phyloP scores from a whole-genome alignment of 1,140 invertebrate genomes.

The Drosophila subpulchrella region DNA sequence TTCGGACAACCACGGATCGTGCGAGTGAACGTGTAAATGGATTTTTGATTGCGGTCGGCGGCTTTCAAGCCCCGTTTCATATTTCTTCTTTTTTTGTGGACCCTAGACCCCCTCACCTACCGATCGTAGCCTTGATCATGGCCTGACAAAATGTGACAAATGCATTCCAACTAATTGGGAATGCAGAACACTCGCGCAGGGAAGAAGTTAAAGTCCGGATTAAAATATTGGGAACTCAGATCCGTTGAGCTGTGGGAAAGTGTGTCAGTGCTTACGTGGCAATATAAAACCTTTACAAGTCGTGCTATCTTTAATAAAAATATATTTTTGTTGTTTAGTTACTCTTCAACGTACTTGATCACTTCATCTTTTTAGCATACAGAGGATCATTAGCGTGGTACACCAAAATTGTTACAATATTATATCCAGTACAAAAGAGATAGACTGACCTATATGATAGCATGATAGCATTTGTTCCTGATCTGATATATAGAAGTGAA shows the following conservation, averaged over 20 bases:
- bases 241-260: conserved; percentile 4
- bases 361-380: not conserved
- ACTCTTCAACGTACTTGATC: not conserved
- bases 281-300: not conserved
- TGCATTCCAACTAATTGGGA: conserved; percentile 6
- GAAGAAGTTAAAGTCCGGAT: not conserved
- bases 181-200: conserved; percentile 4
- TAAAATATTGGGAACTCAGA: not conserved
- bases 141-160: conserved; percentile 46
- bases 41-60: conserved; percentile 73
- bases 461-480: no score
- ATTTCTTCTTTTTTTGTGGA: conserved; percentile 20
- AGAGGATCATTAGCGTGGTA: not conserved
- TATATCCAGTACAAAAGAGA: no score
- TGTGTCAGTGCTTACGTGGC: not conserved
- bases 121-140: conserved; percentile 55
- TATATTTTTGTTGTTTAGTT: not conserved
- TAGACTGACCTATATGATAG: no score
- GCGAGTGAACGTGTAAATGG: conserved; percentile 71
- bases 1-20: conserved; percentile 20
- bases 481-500: no score
- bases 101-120: not conserved
- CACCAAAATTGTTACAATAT: not conserved
- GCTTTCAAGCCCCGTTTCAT: conserved; percentile 33
- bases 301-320: not conserved